These are phyloP conservation scores for Dendropsophus ebraccatus DNA, from an alignment of 2,113 vertebrate genomes.

Conservation along the genomic window DNA sequence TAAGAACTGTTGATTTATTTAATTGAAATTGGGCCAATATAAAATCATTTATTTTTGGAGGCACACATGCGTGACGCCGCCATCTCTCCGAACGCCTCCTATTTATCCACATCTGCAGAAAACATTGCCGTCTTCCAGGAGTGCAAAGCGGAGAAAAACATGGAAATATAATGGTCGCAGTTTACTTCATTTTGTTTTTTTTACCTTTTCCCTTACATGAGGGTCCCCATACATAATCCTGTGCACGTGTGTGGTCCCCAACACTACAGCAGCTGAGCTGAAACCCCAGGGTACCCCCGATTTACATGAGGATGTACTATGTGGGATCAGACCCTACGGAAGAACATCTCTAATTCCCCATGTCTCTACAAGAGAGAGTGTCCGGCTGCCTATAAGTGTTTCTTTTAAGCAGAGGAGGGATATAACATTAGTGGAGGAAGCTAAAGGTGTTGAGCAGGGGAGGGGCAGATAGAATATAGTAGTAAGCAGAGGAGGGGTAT, in stretches of 20 bases:
- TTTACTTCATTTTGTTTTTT: neutral
- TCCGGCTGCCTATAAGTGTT: no score
- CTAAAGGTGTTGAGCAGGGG: no score
- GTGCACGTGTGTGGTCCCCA: neutral
- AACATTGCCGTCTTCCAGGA: slow-evolving; percentile 20
- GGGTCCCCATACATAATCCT: neutral
- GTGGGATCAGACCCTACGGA: neutral
- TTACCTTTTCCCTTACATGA: neutral
- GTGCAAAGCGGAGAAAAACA: neutral
- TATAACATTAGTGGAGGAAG: no score
- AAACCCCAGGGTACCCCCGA: neutral
- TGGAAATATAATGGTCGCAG: neutral
- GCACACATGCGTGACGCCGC: slow-evolving; percentile 23
- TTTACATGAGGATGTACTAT: neutral
- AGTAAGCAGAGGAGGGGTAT: neutral
- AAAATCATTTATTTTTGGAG: slow-evolving; percentile 42
- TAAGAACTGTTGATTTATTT: slow-evolving; percentile 42
- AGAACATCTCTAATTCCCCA: neutral
- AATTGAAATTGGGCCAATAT: slow-evolving; percentile 29
- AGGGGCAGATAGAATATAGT: no score
- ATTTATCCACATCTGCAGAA: slow-evolving; percentile 21
- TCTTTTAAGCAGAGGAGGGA: no score
- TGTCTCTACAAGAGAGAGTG: neutral
- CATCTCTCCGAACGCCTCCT: neutral
- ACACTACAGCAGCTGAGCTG: neutral